These are phyloP conservation scores for Ptychochromis oligacanthus DNA, from an alignment of 2,113 vertebrate species.

Conservation along the genomic window DNA sequence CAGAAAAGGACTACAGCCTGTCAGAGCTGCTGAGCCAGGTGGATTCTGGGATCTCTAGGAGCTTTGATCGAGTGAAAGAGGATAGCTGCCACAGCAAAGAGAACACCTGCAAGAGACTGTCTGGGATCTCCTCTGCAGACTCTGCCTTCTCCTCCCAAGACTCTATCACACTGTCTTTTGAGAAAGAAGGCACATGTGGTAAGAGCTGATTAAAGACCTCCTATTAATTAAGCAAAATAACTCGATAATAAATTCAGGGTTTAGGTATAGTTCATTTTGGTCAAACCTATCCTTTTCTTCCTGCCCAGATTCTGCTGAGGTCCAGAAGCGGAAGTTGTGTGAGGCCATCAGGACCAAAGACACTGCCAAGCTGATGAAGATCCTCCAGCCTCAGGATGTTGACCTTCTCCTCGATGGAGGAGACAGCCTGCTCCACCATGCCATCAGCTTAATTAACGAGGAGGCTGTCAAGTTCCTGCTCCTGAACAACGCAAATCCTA, in stretches of 20 bases:
- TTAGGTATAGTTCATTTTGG: not conserved
- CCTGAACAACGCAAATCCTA: slow-evolving; percentile 91
- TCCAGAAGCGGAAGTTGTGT: slow-evolving; percentile 91
- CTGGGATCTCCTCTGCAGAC: slow-evolving; percentile 95
- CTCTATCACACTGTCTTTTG: slow-evolving; percentile 93
- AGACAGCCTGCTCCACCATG: slow-evolving; percentile 89
- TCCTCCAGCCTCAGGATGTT: slow-evolving; percentile 97
- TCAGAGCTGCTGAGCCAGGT: slow-evolving; percentile 93
- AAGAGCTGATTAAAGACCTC: slow-evolving; percentile 30
- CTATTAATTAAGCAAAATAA: not conserved
- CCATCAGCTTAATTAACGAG: slow-evolving; percentile 88
- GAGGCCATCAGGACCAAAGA: slow-evolving; percentile 92
- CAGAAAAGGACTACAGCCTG: slow-evolving; percentile 91
- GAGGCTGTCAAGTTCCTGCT: slow-evolving; percentile 95
- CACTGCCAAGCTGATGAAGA: slow-evolving; percentile 94
- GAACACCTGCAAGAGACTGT: slow-evolving; percentile 89
- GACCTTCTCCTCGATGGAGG: slow-evolving; percentile 90
- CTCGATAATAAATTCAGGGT: too few relatives aligned
- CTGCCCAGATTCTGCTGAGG: slow-evolving; percentile 86
- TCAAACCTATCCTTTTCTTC: not conserved
- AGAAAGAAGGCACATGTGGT: slow-evolving; percentile 90
- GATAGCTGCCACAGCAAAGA: slow-evolving; percentile 87
- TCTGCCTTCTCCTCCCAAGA: slow-evolving; percentile 97
- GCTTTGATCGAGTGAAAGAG: slow-evolving; percentile 87
- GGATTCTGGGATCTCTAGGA: slow-evolving; percentile 91